Base-by-base conservation (phyloP, 2,888 invertebrate genomes). In the Polydrusus cervinus region DNA sequence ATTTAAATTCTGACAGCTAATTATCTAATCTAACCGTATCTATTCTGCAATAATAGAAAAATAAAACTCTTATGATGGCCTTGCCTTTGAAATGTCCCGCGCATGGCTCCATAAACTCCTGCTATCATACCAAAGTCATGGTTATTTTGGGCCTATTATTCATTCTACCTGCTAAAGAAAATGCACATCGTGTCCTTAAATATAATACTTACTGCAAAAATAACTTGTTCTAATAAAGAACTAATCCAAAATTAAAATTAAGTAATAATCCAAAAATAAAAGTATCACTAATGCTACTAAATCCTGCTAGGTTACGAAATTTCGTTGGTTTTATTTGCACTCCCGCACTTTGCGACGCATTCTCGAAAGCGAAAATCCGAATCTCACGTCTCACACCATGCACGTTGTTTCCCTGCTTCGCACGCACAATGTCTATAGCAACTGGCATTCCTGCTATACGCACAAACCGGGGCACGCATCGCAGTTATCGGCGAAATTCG, bases 61-160 rank as follows among this genome's bases (percentile, higher is more conserved):
- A 57, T 57, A 57, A 53, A 53, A 53, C 1, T 20, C 65, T 72
- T 75, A 67, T 47, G 9, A 75, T 80, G 82, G 79, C 83, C 82
- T 82, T 80, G 81, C 74, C 77, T 78, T 53, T 79, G 34, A 81
- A 83, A 83, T 81, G 83, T 80, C 80, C 80, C 76, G 81, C 82
- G 67, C 67, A 67, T 67, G 67, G 20, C 49, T n/a, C 0, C 16
- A 38, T 60, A 16, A 16, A 8, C 34, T 55, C 34, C 57, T 16
- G 57, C 38, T 40, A 16, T 60, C 3, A 3, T 40, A 5, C 38
- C 11, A 60, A 16, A 60, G 38, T 60, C 18, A 16, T 3, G 57
- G 38, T 60, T 60, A 30, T 53, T 53, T 25, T 25, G 1, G n/a
- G n/a, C 11, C 25, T 13, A 25, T 53, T 60, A 16, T 14, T 16